These are phyloP conservation scores for Heliothis virescens DNA, from an alignment of 1,140 invertebrate genomes.

Conservation along the genomic window DNA sequence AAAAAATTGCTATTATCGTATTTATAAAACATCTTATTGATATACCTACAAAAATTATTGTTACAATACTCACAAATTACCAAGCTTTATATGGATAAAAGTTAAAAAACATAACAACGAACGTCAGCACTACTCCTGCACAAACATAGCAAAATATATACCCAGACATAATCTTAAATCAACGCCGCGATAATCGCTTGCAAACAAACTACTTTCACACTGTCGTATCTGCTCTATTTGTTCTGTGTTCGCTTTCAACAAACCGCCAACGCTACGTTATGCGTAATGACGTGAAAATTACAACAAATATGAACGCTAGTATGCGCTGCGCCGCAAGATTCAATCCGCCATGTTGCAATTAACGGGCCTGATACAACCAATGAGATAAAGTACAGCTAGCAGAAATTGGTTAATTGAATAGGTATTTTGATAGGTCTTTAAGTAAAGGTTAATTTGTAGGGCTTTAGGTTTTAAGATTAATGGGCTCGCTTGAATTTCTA, in stretches of 20 bases:
- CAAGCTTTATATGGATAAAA: neutral
- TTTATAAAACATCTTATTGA: no score
- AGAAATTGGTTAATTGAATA: constrained; percentile 43
- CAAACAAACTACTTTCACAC: constrained; percentile 30
- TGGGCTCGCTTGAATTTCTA: no score
- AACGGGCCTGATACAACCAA: constrained; percentile 49
- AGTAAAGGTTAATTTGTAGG: neutral
- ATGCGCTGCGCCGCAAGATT: constrained; percentile 63
- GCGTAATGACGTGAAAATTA: constrained; percentile 78
- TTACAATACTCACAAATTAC: no score
- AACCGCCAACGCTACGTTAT: constrained; percentile 61
- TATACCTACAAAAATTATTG: no score
- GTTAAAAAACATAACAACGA: neutral
- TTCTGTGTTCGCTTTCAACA: constrained; percentile 60
- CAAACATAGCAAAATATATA: neutral
- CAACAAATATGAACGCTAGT: constrained; percentile 64
- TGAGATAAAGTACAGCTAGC: constrained; percentile 43
- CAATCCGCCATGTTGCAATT: constrained; percentile 67
- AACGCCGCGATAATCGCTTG: constrained; percentile 1
- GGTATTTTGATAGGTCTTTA: constrained; percentile 6
- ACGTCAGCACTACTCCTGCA: neutral
- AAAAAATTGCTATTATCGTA: no score
- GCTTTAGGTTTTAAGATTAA: no score
- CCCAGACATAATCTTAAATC: constrained; percentile 27
- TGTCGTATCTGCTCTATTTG: constrained; percentile 39